phyloP scores from a whole-genome alignment of 1,140 invertebrate genomes.

The Lasioglossum albipes region DNA sequence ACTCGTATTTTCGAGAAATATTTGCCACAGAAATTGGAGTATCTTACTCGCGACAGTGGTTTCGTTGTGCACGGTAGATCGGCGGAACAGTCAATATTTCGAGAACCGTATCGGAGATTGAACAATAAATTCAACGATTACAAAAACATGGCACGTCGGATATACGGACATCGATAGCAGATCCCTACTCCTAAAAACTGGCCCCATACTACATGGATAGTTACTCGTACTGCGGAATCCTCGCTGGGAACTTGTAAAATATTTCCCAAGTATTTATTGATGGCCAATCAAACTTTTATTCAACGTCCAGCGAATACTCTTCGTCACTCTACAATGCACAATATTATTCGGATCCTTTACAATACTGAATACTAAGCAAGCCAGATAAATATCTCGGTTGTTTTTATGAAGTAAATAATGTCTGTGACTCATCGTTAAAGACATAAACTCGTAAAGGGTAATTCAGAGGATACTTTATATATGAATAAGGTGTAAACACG shows the following conservation, averaged over 20 bases:
- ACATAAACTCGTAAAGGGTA: too few species aligned
- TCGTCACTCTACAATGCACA: too few species aligned
- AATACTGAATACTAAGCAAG: too few species aligned
- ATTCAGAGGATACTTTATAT: too few species aligned
- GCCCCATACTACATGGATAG: too few species aligned
- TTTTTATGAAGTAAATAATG: too few species aligned
- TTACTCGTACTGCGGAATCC: too few species aligned
- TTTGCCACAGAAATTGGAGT: not conserved
- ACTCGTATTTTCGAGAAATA: not conserved
- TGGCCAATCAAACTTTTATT: not conserved
- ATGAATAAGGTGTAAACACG: too few species aligned
- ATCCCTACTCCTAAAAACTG: too few species aligned
- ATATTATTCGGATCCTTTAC: too few species aligned
- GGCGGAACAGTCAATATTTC: not conserved
- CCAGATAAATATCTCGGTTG: not conserved
- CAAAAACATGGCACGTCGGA: not conserved
- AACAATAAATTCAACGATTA: slow-evolving; percentile 2
- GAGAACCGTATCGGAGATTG: not conserved
- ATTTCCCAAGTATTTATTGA: not conserved
- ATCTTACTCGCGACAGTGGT: not conserved
- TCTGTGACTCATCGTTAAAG: too few species aligned
- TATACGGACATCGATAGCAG: not conserved
- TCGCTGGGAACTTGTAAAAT: not conserved
- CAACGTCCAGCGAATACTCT: too few species aligned
- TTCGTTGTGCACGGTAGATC: not conserved